Conservation (phyloP, 2,888 invertebrate species). For the Orthonevra nobilis region DNA sequence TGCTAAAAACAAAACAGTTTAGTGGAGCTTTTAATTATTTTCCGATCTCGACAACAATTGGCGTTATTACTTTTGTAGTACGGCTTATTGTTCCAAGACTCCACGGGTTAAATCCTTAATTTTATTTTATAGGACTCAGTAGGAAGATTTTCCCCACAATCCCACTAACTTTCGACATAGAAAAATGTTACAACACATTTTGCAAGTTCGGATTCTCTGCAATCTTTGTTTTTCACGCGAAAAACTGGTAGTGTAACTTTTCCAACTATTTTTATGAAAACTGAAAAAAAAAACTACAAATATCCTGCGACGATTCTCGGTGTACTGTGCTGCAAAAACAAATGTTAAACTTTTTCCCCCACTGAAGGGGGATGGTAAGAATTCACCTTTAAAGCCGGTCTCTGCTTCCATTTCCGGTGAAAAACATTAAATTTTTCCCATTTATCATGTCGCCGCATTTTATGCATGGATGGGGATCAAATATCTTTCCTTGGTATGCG, state of each 20-base stretch:
- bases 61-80: no score
- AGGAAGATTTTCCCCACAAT: background rate
- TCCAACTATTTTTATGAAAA: no score
- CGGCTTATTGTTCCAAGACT: no score
- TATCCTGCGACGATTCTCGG: conserved; percentile 21
- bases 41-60: no score
- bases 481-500: conserved; percentile 13
- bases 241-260: conserved; percentile 44
- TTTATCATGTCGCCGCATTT: conserved; percentile 67
- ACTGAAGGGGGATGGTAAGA: no score
- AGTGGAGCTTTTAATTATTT: no score
- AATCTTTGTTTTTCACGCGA: conserved; percentile 13
- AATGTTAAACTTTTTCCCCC: conserved; percentile 25
- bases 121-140: background rate
- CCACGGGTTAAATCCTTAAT: background rate
- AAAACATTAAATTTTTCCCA: conserved; percentile 63
- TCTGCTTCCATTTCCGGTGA: conserved; percentile 35
- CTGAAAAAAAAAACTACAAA: no score
- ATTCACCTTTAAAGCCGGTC: conserved; percentile 29
- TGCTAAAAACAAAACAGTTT: no score
- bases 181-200: no score
- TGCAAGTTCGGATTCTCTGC: no score
- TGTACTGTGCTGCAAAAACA: conserved; percentile 43
- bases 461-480: conserved; percentile 1
- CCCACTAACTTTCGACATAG: background rate